Conservation (phyloP, 1,140 invertebrate genomes). For the Geopemphigus sp. region DNA sequence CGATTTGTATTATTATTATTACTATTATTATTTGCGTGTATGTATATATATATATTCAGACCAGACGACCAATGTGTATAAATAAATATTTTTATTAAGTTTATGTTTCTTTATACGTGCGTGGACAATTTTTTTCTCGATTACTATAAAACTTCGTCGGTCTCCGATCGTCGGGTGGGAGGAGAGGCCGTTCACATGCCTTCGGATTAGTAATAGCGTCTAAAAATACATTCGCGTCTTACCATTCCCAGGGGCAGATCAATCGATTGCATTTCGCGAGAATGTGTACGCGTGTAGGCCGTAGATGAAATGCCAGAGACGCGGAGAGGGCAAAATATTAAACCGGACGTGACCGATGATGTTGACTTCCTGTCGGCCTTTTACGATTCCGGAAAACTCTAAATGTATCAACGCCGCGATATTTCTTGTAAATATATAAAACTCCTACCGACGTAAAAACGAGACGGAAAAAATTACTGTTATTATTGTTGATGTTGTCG, state of each 20-base stretch:
- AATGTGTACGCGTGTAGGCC: not conserved
- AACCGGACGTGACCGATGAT: slow-evolving; percentile 42
- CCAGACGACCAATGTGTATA: not conserved
- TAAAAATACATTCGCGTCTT: slow-evolving; percentile 45
- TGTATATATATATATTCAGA: slow-evolving; percentile 18
- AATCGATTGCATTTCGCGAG: slow-evolving; percentile 40
- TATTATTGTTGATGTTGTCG: no score
- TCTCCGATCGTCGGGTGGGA: not conserved
- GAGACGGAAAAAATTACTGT: no score
- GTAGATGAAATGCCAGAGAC: not conserved
- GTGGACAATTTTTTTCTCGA: slow-evolving; percentile 26
- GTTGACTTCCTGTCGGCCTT: slow-evolving; percentile 46
- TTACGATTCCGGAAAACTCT: slow-evolving; percentile 38
- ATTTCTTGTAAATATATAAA: slow-evolving; percentile 22
- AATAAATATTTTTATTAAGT: slow-evolving; percentile 47
- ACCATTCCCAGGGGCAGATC: slow-evolving; percentile 41
- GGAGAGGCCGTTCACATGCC: slow-evolving; percentile 29
- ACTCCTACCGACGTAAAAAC: not conserved
- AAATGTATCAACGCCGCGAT: slow-evolving; percentile 27
- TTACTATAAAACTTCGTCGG: slow-evolving; percentile 11
- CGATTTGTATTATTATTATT: slow-evolving; percentile 34
- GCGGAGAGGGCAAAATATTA: slow-evolving; percentile 14
- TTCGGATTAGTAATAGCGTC: slow-evolving; percentile 38
- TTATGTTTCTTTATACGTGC: slow-evolving; percentile 30
- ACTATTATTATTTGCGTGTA: slow-evolving; percentile 29